A percentile compares a stretch with the other conserved stretches of the same genome.
Conservation (phyloP, 1,140 invertebrate species). For the Pseudomyrmex gracilis region DNA sequence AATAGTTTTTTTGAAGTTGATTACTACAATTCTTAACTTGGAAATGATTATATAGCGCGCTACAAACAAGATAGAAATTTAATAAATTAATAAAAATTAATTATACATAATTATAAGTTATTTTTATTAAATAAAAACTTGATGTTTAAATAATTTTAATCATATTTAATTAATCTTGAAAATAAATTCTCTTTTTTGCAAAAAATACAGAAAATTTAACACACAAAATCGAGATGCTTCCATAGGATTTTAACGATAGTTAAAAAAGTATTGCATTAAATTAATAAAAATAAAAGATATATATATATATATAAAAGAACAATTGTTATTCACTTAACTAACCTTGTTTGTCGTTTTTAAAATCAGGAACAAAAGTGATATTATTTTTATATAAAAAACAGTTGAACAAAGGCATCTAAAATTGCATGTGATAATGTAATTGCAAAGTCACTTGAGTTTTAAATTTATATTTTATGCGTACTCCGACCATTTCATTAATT, state of each 20-base stretch:
- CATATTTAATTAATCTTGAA: constrained; percentile 10
- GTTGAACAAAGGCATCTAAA: constrained; percentile 17
- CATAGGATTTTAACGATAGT: neutral
- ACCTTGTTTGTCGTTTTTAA: neutral
- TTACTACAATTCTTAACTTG: neutral
- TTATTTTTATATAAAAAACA: constrained; percentile 2
- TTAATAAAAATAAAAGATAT: neutral
- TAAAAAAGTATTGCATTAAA: neutral
- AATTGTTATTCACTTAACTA: constrained; percentile 34
- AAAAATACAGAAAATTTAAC: neutral
- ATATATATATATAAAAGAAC: too few relatives aligned
- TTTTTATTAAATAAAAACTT: neutral
- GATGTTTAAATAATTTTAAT: neutral
- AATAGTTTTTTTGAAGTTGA: neutral
- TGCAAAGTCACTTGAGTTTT: constrained; percentile 31
- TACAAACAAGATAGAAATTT: neutral
- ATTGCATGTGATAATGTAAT: constrained; percentile 10
- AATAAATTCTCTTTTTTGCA: neutral
- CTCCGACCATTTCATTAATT: constrained; percentile 24
- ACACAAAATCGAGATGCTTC: neutral
- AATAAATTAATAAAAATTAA: neutral
- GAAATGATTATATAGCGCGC: neutral
- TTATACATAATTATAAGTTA: too few relatives aligned
- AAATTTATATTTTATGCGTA: constrained; percentile 34
- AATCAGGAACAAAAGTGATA: neutral